These are phyloP conservation scores for Mus minutoides DNA, from an alignment of 2,797 vertebrate species.

Conservation along the genomic window DNA sequence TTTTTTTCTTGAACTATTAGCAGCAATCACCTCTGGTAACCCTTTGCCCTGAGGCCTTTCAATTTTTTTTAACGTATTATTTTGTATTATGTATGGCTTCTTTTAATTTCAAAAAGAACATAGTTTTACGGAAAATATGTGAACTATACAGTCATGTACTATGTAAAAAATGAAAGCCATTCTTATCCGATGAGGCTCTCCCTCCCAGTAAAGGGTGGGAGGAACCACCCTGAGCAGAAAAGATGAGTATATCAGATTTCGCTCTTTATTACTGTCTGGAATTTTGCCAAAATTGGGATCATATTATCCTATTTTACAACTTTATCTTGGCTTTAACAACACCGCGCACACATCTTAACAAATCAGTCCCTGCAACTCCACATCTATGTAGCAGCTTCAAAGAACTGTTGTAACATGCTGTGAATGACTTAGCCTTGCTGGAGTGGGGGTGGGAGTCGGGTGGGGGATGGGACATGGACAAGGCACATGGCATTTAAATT, in stretches of 20 bases:
- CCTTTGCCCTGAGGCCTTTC: neutral
- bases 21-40: neutral
- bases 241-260: neutral
- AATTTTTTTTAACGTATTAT: conserved; percentile 34
- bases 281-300: neutral
- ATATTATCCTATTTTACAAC: conserved; percentile 8
- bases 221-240: neutral
- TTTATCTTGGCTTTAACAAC: conserved; percentile 2
- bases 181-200: neutral
- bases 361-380: neutral
- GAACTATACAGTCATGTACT: neutral
- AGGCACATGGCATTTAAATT: neutral
- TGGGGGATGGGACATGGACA: neutral
- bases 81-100: neutral
- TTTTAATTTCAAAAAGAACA: conserved; percentile 39
- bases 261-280: neutral
- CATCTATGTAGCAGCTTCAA: conserved; percentile 40
- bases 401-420: neutral
- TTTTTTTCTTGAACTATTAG: conserved; percentile 6
- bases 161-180: neutral
- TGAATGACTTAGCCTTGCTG: neutral
- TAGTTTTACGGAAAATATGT: neutral
- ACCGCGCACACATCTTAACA: neutral
- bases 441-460: no score
- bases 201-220: neutral